phyloP scores from a whole-genome alignment of 2,113 vertebrate genomes.

The Neotoma lepida region DNA sequence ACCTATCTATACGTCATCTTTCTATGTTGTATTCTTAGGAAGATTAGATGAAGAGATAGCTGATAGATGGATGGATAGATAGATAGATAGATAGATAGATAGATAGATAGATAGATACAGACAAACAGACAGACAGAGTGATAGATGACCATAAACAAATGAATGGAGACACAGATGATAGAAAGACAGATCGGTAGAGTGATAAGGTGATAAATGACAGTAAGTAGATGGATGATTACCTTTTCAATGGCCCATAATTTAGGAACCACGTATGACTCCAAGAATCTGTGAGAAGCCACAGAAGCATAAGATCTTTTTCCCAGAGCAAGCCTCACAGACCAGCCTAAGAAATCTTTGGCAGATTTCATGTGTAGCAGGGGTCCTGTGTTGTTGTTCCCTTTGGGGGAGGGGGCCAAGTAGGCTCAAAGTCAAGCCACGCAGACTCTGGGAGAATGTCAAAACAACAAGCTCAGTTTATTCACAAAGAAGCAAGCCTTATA shows the following conservation, averaged over 20 bases:
- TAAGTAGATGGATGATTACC: background rate
- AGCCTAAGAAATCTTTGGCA: background rate
- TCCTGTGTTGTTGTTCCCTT: too few species aligned
- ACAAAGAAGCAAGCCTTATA: too few species aligned
- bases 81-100: background rate
- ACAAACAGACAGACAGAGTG: too few species aligned
- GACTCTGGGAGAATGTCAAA: too few species aligned
- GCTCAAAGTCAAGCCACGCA: too few species aligned
- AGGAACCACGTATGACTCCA: background rate
- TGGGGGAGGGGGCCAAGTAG: too few species aligned
- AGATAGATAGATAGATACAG: too few species aligned
- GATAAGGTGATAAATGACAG: too few species aligned
- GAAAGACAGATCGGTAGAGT: background rate
- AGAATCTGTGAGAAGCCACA: background rate
- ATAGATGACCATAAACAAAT: background rate
- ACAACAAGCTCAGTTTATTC: too few species aligned
- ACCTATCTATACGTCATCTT: background rate
- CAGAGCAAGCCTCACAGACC: background rate
- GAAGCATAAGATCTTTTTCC: background rate
- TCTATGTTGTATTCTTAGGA: background rate
- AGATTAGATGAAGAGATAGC: background rate
- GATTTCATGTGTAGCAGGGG: slow-evolving; percentile 23
- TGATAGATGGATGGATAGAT: background rate
- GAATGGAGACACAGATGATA: background rate
- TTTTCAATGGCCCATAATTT: background rate